Percentiles rank a stretch among this genome's conserved stretches.
Evolutionary conservation across 2,797 vertebrate genomes (phyloP).

Genomic region (Scomberomorus guttatus): DNA sequence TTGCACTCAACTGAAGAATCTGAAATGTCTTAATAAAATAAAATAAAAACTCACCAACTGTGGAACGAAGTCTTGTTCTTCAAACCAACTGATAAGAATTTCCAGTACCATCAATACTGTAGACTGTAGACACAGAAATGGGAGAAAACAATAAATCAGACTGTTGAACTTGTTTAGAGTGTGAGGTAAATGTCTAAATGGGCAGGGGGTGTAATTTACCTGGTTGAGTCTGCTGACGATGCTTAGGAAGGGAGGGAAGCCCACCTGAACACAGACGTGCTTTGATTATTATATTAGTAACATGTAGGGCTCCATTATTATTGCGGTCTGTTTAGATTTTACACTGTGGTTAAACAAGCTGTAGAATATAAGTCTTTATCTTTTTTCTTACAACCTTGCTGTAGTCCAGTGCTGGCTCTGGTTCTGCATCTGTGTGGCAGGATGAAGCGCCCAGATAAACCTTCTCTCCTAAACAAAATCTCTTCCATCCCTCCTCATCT

Average conservation of each 20-base stretch:
- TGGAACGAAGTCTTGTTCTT: slow-evolving; percentile 89
- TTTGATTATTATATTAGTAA: neutral
- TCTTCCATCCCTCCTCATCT: slow-evolving; percentile 85
- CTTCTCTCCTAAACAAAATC: slow-evolving; percentile 91
- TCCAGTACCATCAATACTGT: slow-evolving; percentile 92
- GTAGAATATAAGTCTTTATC: neutral
- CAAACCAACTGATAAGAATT: slow-evolving; percentile 93
- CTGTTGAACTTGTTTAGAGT: neutral
- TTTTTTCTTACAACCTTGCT: slow-evolving; percentile 80
- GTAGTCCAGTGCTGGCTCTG: slow-evolving; percentile 90
- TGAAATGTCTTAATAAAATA: neutral
- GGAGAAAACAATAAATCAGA: slow-evolving; percentile 5
- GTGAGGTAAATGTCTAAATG: neutral
- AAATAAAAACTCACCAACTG: slow-evolving; percentile 81
- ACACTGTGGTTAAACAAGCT: neutral
- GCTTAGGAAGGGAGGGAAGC: slow-evolving; percentile 95
- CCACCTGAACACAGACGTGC: slow-evolving; percentile 84
- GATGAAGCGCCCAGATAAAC: slow-evolving; percentile 80
- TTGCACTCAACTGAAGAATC: neutral
- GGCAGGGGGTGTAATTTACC: slow-evolving; percentile 78
- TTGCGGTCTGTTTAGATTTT: neutral
- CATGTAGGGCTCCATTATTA: too few species aligned
- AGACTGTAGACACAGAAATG: slow-evolving; percentile 82
- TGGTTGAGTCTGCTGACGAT: slow-evolving; percentile 97
- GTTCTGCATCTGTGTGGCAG: slow-evolving; percentile 68